These are phyloP conservation scores for Apamea epomidion DNA, from an alignment of 2,888 invertebrate species.

Conservation along the genomic window DNA sequence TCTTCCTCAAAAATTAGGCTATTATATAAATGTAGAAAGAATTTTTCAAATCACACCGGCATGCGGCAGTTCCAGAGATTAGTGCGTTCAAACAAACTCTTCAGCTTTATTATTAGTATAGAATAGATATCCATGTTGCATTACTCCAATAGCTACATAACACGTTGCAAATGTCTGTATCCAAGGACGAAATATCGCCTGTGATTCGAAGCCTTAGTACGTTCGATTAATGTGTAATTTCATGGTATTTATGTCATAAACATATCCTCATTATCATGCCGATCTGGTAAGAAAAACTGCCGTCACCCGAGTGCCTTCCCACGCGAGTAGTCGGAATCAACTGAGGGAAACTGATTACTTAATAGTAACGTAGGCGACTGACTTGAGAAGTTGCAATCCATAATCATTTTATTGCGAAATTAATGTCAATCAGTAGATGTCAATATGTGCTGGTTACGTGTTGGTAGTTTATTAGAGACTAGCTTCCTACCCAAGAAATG, in stretches of 20 bases:
- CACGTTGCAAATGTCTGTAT: neutral
- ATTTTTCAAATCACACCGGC: too few species aligned
- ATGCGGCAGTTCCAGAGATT: too few species aligned
- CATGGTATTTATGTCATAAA: constrained; percentile 45
- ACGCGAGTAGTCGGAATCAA: constrained; percentile 54
- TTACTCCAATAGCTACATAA: constrained; percentile 2
- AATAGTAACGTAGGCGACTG: constrained; percentile 53
- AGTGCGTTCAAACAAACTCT: too few species aligned
- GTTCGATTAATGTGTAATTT: constrained; percentile 37
- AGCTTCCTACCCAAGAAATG: neutral
- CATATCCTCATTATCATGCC: constrained; percentile 56
- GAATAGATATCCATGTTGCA: neutral
- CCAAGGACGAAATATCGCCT: constrained; percentile 9
- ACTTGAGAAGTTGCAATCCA: constrained; percentile 29
- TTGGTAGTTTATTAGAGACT: neutral
- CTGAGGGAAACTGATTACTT: constrained; percentile 55
- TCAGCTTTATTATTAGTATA: too few species aligned
- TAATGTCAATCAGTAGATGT: neutral
- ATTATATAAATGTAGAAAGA: too few species aligned
- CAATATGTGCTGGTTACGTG: neutral
- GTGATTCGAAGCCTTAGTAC: neutral
- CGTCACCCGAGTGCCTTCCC: constrained; percentile 48
- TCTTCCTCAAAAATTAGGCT: too few species aligned
- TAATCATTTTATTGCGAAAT: constrained; percentile 28
- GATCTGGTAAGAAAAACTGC: constrained; percentile 54